Percentiles rank a stretch among this genome's conserved stretches.
Evolutionary conservation across 2,888 invertebrate genomes (phyloP).

Genomic region (Cyclophora punctaria): DNA sequence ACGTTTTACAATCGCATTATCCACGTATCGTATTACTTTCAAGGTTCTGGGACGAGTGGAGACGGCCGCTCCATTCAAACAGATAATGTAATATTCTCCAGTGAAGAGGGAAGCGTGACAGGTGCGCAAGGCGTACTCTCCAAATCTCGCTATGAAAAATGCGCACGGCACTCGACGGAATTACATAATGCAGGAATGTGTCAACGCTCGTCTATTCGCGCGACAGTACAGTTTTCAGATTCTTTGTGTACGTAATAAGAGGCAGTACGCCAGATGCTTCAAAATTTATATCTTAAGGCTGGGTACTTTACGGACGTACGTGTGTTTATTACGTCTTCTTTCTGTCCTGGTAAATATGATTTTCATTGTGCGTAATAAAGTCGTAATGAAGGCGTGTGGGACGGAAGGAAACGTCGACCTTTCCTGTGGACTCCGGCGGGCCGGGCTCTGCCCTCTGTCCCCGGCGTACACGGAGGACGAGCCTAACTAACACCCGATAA

Average conservation of each 20-base stretch:
- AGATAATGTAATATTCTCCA: conserved; percentile 62
- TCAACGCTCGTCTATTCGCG: conserved; percentile 38
- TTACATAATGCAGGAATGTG: conserved; percentile 63
- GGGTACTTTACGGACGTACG: conserved; percentile 50
- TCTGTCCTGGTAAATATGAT: conserved; percentile 59
- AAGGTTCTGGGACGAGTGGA: conserved; percentile 30
- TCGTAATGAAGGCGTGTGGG: conserved; percentile 49
- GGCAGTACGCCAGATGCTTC: conserved; percentile 44
- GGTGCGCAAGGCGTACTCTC: conserved; percentile 51
- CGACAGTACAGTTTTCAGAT: conserved; percentile 43
- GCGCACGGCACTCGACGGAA: conserved; percentile 40
- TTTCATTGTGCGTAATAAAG: conserved; percentile 65
- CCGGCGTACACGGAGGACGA: conserved; percentile 3
- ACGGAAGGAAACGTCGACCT: conserved; percentile 57
- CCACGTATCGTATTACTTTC: conserved; percentile 26
- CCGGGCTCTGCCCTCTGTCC: conserved; percentile 21
- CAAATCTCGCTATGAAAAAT: conserved; percentile 65
- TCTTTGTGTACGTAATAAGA: conserved; percentile 64
- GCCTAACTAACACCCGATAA: conserved; percentile 14
- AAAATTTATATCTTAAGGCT: conserved; percentile 36
- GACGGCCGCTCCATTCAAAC: conserved; percentile 38
- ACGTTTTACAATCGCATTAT: conserved; percentile 28
- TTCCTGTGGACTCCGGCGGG: conserved; percentile 40
- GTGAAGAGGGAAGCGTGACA: conserved; percentile 52
- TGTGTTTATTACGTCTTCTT: conserved; percentile 59